Conservation (phyloP, 2,113 vertebrate species). For the Myanophis thanlyinensis region DNA sequence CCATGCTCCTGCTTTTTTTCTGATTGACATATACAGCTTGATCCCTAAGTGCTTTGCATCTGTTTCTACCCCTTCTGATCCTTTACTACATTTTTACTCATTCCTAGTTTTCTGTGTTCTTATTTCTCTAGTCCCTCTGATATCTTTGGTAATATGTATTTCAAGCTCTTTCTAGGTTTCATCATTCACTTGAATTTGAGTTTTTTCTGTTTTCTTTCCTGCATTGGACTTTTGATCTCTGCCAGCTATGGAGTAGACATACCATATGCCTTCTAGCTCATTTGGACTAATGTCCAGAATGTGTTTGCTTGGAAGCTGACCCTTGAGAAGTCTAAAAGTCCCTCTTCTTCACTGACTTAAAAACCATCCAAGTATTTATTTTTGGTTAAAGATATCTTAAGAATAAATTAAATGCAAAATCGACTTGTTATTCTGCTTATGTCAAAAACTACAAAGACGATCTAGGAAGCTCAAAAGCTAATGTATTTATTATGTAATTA, state of each 20-base stretch:
- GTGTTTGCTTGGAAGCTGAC: not conserved
- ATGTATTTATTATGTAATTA: not conserved
- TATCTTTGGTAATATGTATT: not conserved
- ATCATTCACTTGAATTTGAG: not conserved
- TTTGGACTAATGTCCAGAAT: not conserved
- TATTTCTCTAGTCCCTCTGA: not conserved
- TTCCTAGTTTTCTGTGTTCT: not conserved
- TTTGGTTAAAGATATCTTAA: not conserved
- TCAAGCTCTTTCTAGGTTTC: not conserved
- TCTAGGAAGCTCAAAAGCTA: not conserved
- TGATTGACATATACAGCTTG: not conserved
- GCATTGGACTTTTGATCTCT: not conserved
- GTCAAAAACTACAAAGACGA: not conserved
- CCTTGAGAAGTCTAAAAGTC: not conserved
- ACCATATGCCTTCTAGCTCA: no score
- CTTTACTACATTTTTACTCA: not conserved
- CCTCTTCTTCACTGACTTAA: not conserved
- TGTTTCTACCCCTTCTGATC: not conserved
- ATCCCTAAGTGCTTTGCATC: not conserved
- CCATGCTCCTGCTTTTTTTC: not conserved
- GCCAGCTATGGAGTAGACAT: not conserved
- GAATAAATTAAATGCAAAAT: not conserved
- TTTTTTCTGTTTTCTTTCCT: not conserved
- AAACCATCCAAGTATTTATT: not conserved
- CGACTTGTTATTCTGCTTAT: not conserved